Evolutionary conservation across 2,888 invertebrate genomes (phyloP), one percentile per base, ranked within the genome.

Genomic region (Dermolepida albohirtum): DNA sequence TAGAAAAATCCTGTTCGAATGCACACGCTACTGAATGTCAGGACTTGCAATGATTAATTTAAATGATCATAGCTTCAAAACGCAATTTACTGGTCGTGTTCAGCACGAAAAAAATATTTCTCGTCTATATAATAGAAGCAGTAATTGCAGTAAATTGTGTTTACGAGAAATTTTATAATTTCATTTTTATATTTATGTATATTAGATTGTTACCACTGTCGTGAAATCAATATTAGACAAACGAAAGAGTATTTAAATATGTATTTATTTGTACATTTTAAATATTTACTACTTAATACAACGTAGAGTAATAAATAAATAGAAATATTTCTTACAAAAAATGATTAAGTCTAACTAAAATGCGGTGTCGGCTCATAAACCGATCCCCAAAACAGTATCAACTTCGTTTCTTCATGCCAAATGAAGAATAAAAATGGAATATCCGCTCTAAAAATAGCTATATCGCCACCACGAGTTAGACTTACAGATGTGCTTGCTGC

Each of bases 371-470:
- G 92, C 69, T 85, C 85, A 72, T 87, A 87, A 52, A 92, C 86
- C 29, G 87, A 86, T 0, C 91, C 92, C 87, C 91, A 92, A 78
- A 93, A 93, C 51, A 91, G 85, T 27, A 91, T 86, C 6, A 90
- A 83, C 73, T 88, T 87, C 2, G 90, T 88, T 27, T 84, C 83
- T 71, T 90, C 88, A 77, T 92, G 89, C 71, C 90, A 85, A 71
- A 93, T 91, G 78, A 92, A 90, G 78, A 92, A 90, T 67, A 90
- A 84, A 81, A 92, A 93, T 0, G 93, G 93, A 34, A 89, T 86
- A 76, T 92, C 88, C 0, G 88, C 89, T 69, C 86, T 85, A 71
- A 87, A 85, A 1, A 80, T 78, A 70, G 87, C 84, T 22, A 84
- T 84, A 7, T 85, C 84, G 0, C 88, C 89, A 44, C 87, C 83